Evolutionary conservation across 1,140 invertebrate genomes (phyloP).

Genomic region (Plutomurus gul): DNA sequence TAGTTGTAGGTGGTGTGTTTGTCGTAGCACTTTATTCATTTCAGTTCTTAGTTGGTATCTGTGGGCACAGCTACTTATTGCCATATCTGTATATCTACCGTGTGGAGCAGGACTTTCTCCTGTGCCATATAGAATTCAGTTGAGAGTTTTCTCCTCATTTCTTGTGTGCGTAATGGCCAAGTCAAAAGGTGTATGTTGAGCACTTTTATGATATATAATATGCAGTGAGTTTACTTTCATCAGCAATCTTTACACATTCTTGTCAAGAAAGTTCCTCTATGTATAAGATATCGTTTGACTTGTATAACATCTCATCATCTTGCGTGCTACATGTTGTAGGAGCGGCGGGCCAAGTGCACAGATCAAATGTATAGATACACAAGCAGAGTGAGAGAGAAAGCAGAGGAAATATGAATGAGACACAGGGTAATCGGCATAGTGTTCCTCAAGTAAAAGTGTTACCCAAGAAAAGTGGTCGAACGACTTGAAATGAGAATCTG

Average conservation of each 20-base stretch:
- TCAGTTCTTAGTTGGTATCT: background rate
- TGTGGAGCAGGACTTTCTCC: background rate
- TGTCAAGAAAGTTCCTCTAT: background rate
- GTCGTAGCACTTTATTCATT: constrained; percentile 10
- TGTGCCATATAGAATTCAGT: too few relatives aligned
- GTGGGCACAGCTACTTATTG: background rate
- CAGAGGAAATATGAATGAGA: background rate
- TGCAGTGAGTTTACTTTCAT: constrained; percentile 17
- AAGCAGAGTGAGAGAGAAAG: background rate
- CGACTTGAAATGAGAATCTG: too few relatives aligned
- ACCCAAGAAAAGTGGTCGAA: too few relatives aligned
- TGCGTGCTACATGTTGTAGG: background rate
- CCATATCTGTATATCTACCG: too few relatives aligned
- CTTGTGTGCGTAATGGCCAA: background rate
- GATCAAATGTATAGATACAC: constrained; percentile 9
- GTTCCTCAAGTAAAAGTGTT: too few relatives aligned
- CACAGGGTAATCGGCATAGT: too few relatives aligned
- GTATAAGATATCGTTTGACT: background rate
- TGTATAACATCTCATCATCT: background rate
- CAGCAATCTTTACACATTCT: constrained; percentile 13
- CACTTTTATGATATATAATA: constrained; percentile 26
- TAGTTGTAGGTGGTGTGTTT: constrained; percentile 1
- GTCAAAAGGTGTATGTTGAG: constrained; percentile 7
- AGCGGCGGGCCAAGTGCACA: background rate
- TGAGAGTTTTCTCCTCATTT: background rate